Evolutionary conservation across 2,113 vertebrate genomes (phyloP), one percentile per base, ranked within the genome.

Genomic region (Holacanthus passer): DNA sequence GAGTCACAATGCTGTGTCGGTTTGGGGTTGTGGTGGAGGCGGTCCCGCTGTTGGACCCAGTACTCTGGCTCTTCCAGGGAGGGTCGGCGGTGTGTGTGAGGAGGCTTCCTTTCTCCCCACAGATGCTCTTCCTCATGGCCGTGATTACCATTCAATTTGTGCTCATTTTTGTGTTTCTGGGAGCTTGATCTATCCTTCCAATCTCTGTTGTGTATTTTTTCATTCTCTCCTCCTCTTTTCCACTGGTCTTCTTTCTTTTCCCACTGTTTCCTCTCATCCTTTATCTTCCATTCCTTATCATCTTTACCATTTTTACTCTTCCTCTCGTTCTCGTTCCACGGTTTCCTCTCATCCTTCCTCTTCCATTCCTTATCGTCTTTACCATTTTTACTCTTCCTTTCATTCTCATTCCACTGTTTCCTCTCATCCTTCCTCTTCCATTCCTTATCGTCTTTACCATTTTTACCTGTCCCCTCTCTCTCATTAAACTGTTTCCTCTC

Each of bases 1-100:
- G 96, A 95, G 0, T 77, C 37, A 55, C 97, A 99, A 37, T 93
- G 91, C 66, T 93, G 94, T 0, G 92, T 94, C 0, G 92, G 78
- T 16, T 87, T 93, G 81, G 94, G 94, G 62, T 48, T 94, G 77
- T 86, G 94, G 50, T 84, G 92, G 14, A 95, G 90, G 56, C 83
- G 88, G 3, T 72, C 82, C 10, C 91, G 90, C 29, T 74, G 86
- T 24, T 81, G 86, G 32, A 79, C 80, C 92, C 79, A 96, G 84
- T 95, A 94, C 20, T 93, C 88, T 0, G 88, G 87, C 27, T 89
- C 81, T 0, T 74, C 82, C 35, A 70, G 6, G 50, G 89, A 53
- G 45, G 79, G 79, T 4, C 24, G 63, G 56, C 5, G 70, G 58
- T 90, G 90, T 1, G 77, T 52, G 62, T 85, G 92, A 24, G 79